Percentiles rank a stretch among this genome's conserved stretches.
Evolutionary conservation across 2,888 invertebrate genomes (phyloP).

Genomic region (Mesochorus sp.): DNA sequence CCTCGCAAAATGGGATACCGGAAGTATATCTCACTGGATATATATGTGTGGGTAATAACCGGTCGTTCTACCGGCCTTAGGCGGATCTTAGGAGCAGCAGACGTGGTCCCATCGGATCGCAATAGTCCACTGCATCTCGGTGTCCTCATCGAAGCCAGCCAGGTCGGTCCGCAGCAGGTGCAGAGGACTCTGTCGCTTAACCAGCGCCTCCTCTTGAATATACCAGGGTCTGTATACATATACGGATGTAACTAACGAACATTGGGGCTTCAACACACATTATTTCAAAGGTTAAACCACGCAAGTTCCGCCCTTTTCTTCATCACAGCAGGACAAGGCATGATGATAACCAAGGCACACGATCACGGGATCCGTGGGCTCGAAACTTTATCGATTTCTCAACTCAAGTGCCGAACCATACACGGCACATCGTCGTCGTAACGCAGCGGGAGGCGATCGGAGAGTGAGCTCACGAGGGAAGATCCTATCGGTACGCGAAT

Average conservation of each 20-base stretch:
- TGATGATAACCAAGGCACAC: too few relatives aligned
- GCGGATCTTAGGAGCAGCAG: slow-evolving; percentile 50
- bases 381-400: slow-evolving; percentile 63
- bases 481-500: slow-evolving; percentile 54
- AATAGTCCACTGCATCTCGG: slow-evolving; percentile 46
- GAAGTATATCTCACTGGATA: slow-evolving; percentile 22
- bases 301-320: not conserved
- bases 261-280: not conserved
- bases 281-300: not conserved
- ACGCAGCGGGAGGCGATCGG: slow-evolving; percentile 51
- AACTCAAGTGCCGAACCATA: slow-evolving; percentile 59
- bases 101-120: slow-evolving; percentile 52
- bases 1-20: not conserved
- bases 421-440: slow-evolving; percentile 53
- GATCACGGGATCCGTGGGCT: slow-evolving; percentile 45
- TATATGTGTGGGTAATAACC: slow-evolving; percentile 58
- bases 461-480: slow-evolving; percentile 45
- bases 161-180: slow-evolving; percentile 48
- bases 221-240: not conserved
- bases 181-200: slow-evolving; percentile 5
- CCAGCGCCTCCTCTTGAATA: not conserved
- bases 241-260: not conserved
- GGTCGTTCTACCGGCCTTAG: slow-evolving; percentile 52
- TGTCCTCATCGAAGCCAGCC: slow-evolving; percentile 27
- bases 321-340: not conserved